Base-by-base conservation (phyloP, 2,888 invertebrate genomes). In the Drosophila merina region DNA sequence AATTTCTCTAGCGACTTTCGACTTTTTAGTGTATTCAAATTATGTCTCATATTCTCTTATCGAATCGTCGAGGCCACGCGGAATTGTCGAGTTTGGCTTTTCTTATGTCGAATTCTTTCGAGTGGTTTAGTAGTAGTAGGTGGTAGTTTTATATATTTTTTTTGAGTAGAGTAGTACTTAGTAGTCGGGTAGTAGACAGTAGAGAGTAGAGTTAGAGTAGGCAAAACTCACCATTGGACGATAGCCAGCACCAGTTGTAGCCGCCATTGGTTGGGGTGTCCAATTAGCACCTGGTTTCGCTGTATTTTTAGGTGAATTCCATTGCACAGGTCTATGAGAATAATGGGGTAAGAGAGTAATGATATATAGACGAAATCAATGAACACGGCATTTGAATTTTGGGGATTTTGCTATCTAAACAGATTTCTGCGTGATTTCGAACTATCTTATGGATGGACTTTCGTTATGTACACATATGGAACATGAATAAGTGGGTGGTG, bases 241-340 rank as follows among this genome's bases (percentile, higher is more conserved):
- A 92, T 97, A 97, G 83, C 96, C 96, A 72, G 95, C 96, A 85
- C 96, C 96, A 62, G 96, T 96, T 74, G 97, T 97, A 68, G 96
- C 96, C 85, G 96, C 96, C 95, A 96, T 96, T 40, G 97, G 97
- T 92, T 97, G 97, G 73, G 97, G 97, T 82, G 94, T 95, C 97
- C 97, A 97, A 77, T 95, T 94, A 88, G 93, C 93, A 79, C 95
- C 95, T 40, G 96, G 93, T 93, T 96, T 97, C 76, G 96, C 95
- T 68, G 95, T 94, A 92, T 96, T 96, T 93, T 97, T 97, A 75
- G 97, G 97, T 70, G 97, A 97, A 92, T 96, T 97, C 97, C 97
- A 97, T 93, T 96, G 96, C 93, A 97, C 95, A 89, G 96, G 96
- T 93, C 96, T 96, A 89, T 79, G 89, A 84, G 83, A 88, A 88